Conservation (phyloP, 2,113 vertebrate species). For the Atrichornis clamosus region DNA sequence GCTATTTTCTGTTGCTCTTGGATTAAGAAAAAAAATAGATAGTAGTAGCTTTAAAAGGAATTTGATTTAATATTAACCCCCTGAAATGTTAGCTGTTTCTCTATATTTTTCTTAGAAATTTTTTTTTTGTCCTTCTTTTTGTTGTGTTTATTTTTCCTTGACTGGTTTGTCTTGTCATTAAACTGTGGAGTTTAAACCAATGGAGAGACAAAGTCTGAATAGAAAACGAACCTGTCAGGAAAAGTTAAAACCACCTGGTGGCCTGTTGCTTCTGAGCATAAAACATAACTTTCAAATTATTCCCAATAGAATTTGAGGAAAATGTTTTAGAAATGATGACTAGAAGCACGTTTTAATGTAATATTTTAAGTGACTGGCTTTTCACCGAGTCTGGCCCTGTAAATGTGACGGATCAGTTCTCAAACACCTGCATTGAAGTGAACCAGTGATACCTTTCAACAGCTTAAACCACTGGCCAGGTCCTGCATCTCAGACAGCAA, state of each 20-base stretch:
- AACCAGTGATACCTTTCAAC: conserved; percentile 2
- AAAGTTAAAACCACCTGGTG: background rate
- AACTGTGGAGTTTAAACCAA: background rate
- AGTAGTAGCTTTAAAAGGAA: background rate
- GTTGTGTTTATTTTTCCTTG: background rate
- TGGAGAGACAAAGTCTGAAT: background rate
- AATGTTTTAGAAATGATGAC: background rate
- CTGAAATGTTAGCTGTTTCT: background rate
- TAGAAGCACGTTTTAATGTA: conserved; percentile 9
- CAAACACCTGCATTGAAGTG: conserved; percentile 35
- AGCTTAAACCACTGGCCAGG: background rate
- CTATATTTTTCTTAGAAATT: background rate
- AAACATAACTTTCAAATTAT: background rate
- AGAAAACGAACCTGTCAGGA: background rate
- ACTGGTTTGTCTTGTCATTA: background rate
- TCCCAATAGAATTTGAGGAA: background rate
- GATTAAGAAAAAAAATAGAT: background rate
- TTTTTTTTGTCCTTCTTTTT: background rate
- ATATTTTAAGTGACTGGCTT: conserved; percentile 29
- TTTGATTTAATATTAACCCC: background rate
- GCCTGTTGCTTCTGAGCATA: background rate
- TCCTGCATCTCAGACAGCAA: background rate
- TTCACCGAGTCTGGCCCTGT: conserved; percentile 4
- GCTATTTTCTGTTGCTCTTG: background rate
- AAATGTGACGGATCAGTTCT: conserved; percentile 23